Evolutionary conservation across 2,797 vertebrate genomes (phyloP).

Genomic region (Echeneis naucrates): DNA sequence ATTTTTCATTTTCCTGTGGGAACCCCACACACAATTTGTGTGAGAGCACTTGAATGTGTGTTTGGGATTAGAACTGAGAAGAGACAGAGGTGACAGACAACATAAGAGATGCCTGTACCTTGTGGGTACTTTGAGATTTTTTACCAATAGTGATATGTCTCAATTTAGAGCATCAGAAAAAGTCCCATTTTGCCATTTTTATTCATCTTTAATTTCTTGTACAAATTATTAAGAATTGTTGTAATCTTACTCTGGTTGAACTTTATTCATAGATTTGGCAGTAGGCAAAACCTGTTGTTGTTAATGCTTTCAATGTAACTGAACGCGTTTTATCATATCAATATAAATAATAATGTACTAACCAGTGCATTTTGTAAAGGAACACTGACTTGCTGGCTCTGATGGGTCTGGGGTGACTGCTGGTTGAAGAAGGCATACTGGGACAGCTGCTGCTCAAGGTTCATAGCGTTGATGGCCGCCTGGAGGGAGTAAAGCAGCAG

Average conservation of each 20-base stretch:
- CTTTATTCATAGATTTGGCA: neutral
- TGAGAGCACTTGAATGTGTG: neutral
- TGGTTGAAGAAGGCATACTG: constrained; percentile 92
- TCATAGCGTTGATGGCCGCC: constrained; percentile 91
- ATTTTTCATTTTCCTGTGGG: neutral
- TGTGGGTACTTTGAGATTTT: neutral
- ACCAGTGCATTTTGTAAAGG: neutral
- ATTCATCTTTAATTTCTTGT: neutral
- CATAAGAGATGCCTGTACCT: neutral
- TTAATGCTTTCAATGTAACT: neutral
- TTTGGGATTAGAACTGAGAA: neutral
- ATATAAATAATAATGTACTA: neutral
- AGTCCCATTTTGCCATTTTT: neutral
- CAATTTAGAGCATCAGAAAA: neutral
- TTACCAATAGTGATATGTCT: neutral
- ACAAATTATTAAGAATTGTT: too few species aligned
- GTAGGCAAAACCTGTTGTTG: neutral
- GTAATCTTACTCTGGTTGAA: neutral
- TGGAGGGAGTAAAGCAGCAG: constrained; percentile 53
- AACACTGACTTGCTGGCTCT: constrained; percentile 74
- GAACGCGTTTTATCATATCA: neutral
- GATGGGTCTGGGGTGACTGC: constrained; percentile 84
- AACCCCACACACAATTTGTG: neutral
- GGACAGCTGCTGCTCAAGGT: constrained; percentile 92
- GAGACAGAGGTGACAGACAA: neutral